These are phyloP conservation scores for Drosophila albomicans DNA, from an alignment of 1,140 invertebrate genomes.

Conservation along the genomic window DNA sequence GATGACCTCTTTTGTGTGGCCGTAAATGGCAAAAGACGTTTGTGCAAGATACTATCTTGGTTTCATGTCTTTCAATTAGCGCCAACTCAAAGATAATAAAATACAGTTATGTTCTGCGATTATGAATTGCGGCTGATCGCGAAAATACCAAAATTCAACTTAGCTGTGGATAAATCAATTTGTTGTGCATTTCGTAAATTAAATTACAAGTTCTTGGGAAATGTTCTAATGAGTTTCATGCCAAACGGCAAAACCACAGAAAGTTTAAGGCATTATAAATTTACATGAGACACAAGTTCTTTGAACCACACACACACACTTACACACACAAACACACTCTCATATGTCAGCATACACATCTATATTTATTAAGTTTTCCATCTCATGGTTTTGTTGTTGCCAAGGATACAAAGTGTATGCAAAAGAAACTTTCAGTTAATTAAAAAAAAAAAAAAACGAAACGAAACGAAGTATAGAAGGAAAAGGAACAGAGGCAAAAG, in stretches of 20 bases:
- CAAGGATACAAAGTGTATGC: slow-evolving; percentile 38
- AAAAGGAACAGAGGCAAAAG: neutral
- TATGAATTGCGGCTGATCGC: slow-evolving; percentile 4
- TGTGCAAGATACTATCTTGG: slow-evolving; percentile 2
- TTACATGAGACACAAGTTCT: slow-evolving; percentile 45
- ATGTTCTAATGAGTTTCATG: slow-evolving; percentile 48
- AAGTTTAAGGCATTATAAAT: slow-evolving; percentile 63
- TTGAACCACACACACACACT: slow-evolving; percentile 32
- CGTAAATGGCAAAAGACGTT: slow-evolving; percentile 12
- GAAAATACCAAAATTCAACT: neutral
- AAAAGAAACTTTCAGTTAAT: slow-evolving; percentile 76
- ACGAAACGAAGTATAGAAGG: slow-evolving; percentile 3
- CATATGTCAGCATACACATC: slow-evolving; percentile 22
- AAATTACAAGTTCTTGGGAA: slow-evolving; percentile 23
- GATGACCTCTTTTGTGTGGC: slow-evolving; percentile 9
- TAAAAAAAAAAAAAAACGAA: slow-evolving; percentile 57
- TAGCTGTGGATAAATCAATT: neutral
- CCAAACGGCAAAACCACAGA: slow-evolving; percentile 58
- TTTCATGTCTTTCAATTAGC: slow-evolving; percentile 19
- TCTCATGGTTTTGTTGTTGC: slow-evolving; percentile 29
- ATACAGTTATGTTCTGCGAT: slow-evolving; percentile 5
- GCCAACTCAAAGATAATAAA: neutral
- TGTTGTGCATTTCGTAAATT: slow-evolving; percentile 11
- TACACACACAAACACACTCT: slow-evolving; percentile 6
- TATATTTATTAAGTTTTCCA: slow-evolving; percentile 44